Percentiles rank a stretch among this genome's conserved stretches.
These are phyloP conservation scores for Margaritifera margaritifera DNA, from an alignment of 2,888 invertebrate genomes.

Conservation along the genomic window DNA sequence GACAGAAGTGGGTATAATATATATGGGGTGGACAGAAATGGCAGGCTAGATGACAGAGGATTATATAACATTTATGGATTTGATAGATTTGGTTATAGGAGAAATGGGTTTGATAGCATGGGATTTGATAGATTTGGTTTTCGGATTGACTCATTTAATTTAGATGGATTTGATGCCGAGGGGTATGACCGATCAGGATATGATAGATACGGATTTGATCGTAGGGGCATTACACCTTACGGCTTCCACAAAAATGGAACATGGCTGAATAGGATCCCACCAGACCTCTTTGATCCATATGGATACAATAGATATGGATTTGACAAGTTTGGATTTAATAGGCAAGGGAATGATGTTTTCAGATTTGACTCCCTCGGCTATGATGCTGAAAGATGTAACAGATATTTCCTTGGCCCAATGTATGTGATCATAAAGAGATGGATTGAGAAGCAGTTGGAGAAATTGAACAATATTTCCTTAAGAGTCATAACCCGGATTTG, in stretches of 20 bases:
- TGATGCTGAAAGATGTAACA: slow-evolving; percentile 62
- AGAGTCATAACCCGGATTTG: slow-evolving; percentile 55
- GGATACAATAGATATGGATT: slow-evolving; percentile 64
- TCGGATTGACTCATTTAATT: slow-evolving; percentile 60
- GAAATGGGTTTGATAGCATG: slow-evolving; percentile 61
- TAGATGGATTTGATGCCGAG: slow-evolving; percentile 65
- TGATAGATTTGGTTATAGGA: slow-evolving; percentile 60
- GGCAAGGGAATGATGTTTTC: slow-evolving; percentile 66
- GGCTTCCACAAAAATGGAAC: slow-evolving; percentile 58
- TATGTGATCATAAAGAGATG: slow-evolving; percentile 62
- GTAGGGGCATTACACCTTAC: slow-evolving; percentile 58
- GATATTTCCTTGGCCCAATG: slow-evolving; percentile 64
- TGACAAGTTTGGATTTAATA: slow-evolving; percentile 63
- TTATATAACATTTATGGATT: slow-evolving; percentile 58
- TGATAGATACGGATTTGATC: slow-evolving; percentile 67
- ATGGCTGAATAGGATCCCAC: slow-evolving; percentile 26
- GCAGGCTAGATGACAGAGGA: slow-evolving; percentile 50
- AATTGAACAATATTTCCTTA: slow-evolving; percentile 43
- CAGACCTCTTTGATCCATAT: slow-evolving; percentile 46
- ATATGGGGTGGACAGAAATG: slow-evolving; percentile 54
- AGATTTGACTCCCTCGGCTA: slow-evolving; percentile 65
- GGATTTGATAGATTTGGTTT: slow-evolving; percentile 66
- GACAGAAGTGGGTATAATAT: slow-evolving; percentile 62
- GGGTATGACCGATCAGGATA: slow-evolving; percentile 67
- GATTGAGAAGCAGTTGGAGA: slow-evolving; percentile 51